A percentile compares a stretch with the other conserved stretches of the same genome.
Conservation (phyloP, 2,888 invertebrate species). For the Ommatoiulus sabulosus region DNA sequence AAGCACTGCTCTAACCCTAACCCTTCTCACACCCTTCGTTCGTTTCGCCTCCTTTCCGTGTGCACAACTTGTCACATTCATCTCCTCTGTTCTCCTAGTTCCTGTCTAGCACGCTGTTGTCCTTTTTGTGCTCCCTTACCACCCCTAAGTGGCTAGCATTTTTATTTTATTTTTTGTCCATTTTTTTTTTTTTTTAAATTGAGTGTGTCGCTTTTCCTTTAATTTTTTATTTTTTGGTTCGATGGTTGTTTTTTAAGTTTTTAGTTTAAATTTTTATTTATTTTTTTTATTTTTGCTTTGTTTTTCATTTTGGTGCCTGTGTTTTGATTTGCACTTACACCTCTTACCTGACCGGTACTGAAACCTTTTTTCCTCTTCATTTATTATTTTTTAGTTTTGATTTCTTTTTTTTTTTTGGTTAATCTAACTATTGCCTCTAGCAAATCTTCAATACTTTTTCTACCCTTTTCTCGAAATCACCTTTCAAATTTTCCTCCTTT, state of each 20-base stretch:
- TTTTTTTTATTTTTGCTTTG: background rate
- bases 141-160: background rate
- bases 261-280: background rate
- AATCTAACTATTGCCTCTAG: conserved; percentile 15
- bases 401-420: conserved; percentile 30
- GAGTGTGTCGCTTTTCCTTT: background rate
- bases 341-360: background rate
- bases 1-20: conserved; percentile 71
- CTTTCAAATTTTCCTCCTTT: conserved; percentile 23
- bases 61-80: conserved; percentile 30
- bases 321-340: background rate
- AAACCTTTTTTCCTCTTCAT: background rate
- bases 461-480: conserved; percentile 23
- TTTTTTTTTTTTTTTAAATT: conserved; percentile 60
- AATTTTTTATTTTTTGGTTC: conserved; percentile 22
- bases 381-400: background rate
- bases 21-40: conserved; percentile 1
- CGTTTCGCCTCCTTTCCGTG: background rate
- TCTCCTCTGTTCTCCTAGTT: conserved; percentile 25
- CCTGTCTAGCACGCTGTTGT: background rate
- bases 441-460: conserved; percentile 30
- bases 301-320: conserved; percentile 12
- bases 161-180: background rate
- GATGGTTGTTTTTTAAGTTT: conserved; percentile 31
- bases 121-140: background rate